Evolutionary conservation across 1,140 invertebrate species (phyloP).

Genomic region (Trypoxylus dichotomus): DNA sequence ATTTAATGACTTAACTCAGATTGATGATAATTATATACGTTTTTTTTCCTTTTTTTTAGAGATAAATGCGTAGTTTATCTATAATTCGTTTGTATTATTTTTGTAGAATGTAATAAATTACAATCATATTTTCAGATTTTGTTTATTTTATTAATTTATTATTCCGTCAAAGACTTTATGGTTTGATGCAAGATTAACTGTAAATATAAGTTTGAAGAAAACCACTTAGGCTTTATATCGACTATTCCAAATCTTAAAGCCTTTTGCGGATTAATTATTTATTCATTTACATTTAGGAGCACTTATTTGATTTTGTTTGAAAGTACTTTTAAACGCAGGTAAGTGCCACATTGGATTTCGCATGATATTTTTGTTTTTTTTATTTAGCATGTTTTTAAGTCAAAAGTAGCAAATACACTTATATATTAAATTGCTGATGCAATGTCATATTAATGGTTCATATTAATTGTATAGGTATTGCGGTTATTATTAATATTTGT

Average conservation of each 20-base stretch:
- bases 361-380: constrained; percentile 1
- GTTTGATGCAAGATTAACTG: background rate
- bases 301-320: background rate
- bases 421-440: no score
- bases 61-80: constrained; percentile 9
- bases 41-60: constrained; percentile 1
- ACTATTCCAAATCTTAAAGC: background rate
- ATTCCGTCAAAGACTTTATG: background rate
- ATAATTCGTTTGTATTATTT: constrained; percentile 29
- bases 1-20: background rate
- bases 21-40: constrained; percentile 3
- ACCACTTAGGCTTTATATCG: no score
- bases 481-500: no score
- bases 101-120: constrained; percentile 26
- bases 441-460: no score
- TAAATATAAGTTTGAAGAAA: background rate
- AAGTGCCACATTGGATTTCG: background rate
- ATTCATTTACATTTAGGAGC: background rate
- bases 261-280: background rate
- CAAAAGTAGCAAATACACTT: no score
- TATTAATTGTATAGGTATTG: no score
- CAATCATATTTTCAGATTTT: constrained; percentile 7
- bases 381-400: background rate
- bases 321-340: background rate
- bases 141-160: constrained; percentile 21